A percentile compares a stretch with the other conserved stretches of the same genome.
Evolutionary conservation across 2,113 vertebrate species (phyloP).

Genomic region (Scopus umbretta): DNA sequence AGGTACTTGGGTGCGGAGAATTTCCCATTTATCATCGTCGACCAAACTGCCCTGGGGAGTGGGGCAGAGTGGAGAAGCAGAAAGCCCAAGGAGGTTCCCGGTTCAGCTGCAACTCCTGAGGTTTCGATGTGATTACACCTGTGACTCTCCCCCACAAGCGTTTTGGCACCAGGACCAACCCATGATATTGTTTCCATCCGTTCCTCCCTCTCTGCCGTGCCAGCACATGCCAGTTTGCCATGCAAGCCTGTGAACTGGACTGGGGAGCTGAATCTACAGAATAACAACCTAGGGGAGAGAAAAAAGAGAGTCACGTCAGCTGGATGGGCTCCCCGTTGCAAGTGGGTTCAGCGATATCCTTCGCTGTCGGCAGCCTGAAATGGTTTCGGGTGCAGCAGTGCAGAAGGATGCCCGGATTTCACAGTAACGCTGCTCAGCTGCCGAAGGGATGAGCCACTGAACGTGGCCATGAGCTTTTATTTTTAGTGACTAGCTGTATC

Average conservation of each 20-base stretch:
- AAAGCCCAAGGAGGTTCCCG: neutral
- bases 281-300: neutral
- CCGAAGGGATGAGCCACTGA: neutral
- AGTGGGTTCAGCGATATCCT: neutral
- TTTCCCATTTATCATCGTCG: neutral
- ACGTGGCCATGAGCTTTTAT: neutral
- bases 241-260: fast-evolving
- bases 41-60: neutral
- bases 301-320: neutral
- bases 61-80: neutral
- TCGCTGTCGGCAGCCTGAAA: neutral
- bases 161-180: neutral
- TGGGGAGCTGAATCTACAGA: neutral
- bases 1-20: neutral
- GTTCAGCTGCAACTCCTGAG: neutral
- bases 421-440: neutral
- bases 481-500: neutral
- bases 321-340: fast-evolving
- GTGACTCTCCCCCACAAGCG: neutral
- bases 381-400: neutral
- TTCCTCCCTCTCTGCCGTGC: neutral
- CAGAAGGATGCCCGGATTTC: neutral
- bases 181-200: neutral
- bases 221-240: neutral
- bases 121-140: neutral